These are phyloP conservation scores for Meleagris gallopavo DNA, from an alignment of 2,113 vertebrate genomes.

Conservation along the genomic window DNA sequence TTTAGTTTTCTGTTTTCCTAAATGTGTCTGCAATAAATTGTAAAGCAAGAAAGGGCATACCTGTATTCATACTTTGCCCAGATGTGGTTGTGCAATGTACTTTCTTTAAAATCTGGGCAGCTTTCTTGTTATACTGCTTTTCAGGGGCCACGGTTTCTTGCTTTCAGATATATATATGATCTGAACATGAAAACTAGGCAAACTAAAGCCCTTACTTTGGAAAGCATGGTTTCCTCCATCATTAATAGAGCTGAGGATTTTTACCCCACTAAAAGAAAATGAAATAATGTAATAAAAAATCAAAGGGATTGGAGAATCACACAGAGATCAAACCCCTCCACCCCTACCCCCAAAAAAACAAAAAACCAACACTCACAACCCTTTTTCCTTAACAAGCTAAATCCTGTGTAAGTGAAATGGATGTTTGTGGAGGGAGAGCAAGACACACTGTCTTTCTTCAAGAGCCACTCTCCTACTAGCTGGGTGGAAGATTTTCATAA, in stretches of 20 bases:
- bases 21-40: not conserved
- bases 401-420: not conserved
- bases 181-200: not conserved
- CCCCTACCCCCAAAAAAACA: not conserved
- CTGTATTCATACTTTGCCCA: not conserved
- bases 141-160: not conserved
- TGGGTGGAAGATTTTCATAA: not conserved
- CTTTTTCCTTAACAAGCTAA: not conserved
- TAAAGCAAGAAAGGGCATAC: not conserved
- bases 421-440: not conserved
- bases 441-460: not conserved
- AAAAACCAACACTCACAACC: fast-evolving
- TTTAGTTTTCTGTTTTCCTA: not conserved
- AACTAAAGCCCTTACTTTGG: not conserved
- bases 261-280: not conserved
- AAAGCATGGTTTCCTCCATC: not conserved
- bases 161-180: not conserved
- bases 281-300: not conserved
- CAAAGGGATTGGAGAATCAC: not conserved
- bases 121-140: not conserved
- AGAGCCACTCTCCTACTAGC: not conserved
- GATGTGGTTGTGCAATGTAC: not conserved
- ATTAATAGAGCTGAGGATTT: not conserved
- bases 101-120: not conserved
- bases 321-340: not conserved